Base-by-base conservation (phyloP, 1,140 invertebrate genomes). In the Pollicipes pollicipes region DNA sequence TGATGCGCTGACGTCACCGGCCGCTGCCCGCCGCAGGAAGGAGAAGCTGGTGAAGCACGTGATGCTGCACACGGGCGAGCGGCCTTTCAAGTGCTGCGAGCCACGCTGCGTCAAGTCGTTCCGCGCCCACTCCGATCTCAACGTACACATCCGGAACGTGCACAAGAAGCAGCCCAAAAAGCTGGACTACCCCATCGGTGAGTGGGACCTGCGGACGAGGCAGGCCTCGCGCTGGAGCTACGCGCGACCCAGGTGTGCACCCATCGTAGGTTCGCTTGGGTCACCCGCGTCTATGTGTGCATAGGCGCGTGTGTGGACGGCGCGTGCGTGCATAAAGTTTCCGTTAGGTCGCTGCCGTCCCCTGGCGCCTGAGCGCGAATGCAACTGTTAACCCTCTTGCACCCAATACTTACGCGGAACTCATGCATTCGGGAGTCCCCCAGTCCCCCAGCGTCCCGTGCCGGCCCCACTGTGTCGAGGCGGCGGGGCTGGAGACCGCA, bases 131-230 rank as follows among this genome's bases (percentile, higher is more conserved):
- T 66, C 64, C 27, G 64, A 66, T n/a, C 64, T 66, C 17, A 66
- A 66, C 64, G 28, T 66, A 1, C 64, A 66, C 28, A 21, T 66
- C 3, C 16, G 64, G 3, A 66, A 66, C 64, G 64, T 66, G n/a
- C 64, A 66, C n/a, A 66, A 66, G n/a, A 29, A 28, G 27, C 64
- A 66, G 64, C 64, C 64, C 64, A 66, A 66, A n/a, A 66, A 66
- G 17, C n/a, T 66, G 24, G 28, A 66, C 64, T 66, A 66, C 64
- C 64, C 64, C 10, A 66, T 66, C 64, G 64, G 64, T 66, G 17
- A 58, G 45, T 24, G 45, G 24, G 16, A 35, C 4, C 32, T 35
- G n/a, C n/a, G n/a, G n/a, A n/a, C n/a, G n/a, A n/a, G n/a, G n/a
- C n/a, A n/a, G n/a, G n/a, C n/a, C n/a, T n/a, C n/a, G n/a, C n/a